Conservation (phyloP, 2,797 vertebrate genomes). For the Chanos chanos region DNA sequence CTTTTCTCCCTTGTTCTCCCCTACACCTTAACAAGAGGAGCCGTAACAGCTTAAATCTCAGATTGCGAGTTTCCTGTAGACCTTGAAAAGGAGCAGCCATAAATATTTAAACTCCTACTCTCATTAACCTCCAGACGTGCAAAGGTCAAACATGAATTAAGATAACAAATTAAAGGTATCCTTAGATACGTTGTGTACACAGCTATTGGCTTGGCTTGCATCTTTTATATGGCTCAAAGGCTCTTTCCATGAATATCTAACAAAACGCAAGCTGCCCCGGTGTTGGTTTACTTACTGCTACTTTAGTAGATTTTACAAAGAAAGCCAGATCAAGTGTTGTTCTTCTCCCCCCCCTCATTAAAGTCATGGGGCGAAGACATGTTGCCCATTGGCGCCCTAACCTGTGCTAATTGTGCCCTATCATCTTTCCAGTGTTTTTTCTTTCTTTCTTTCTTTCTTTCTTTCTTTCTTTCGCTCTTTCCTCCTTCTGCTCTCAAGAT, state of each 20-base stretch:
- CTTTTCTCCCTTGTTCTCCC: too few species aligned
- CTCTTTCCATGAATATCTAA: conserved; percentile 3
- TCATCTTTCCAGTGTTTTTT: conserved; percentile 38
- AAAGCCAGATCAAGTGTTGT: too few species aligned
- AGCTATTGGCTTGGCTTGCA: conserved; percentile 16
- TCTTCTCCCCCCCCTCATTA: too few species aligned
- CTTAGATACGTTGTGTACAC: background rate
- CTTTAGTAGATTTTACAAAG: too few species aligned
- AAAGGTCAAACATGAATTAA: conserved; percentile 14
- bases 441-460: background rate
- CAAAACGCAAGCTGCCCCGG: conserved; percentile 4
- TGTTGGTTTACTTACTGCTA: conserved; percentile 32
- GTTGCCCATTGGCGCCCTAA: conserved; percentile 17
- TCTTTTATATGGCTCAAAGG: background rate
- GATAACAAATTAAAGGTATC: conserved; percentile 23
- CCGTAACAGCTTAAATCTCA: background rate
- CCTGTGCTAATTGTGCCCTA: conserved; percentile 39
- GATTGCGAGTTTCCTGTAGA: conserved; percentile 9
- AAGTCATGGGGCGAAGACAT: conserved; percentile 8
- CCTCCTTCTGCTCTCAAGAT: conserved; percentile 2
- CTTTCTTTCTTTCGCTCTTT: conserved; percentile 1
- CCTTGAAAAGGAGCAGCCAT: conserved; percentile 32
- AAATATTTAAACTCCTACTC: conserved; percentile 29
- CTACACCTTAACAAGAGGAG: too few species aligned
- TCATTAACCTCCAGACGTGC: conserved; percentile 35